Evolutionary conservation across 2,113 vertebrate genomes (phyloP), one percentile per base, ranked within the genome.

Genomic region (Daphoenositta chrysoptera): DNA sequence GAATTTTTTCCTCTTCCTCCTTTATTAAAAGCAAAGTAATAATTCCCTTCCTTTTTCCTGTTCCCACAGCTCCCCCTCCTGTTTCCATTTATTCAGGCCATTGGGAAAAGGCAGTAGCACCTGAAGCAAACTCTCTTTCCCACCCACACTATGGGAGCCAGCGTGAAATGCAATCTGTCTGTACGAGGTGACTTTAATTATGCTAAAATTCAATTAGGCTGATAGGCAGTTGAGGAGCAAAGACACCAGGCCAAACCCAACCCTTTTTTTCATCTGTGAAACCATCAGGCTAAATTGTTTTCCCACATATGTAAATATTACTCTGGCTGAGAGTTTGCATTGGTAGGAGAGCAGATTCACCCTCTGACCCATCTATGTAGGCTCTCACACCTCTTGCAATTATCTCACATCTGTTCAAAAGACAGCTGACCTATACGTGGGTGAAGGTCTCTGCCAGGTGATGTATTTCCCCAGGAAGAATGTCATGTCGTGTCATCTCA

Each of bases 61-160:
- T 73, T 96, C 78, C 94, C 84, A 96, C 65, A 96, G 93, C 95
- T 95, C 94, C 91, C 94, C 91, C 89, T 97, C 87, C 58, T 0
- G 78, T 95, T 96, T 72, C 50, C 23, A 45, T 80, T 35, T 80
- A 18, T 24, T 79, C 61, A 83, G 78, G 35, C 53, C 78, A 45
- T 13, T 69, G 70, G 70, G 58, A 89, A 95, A 91, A 93, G 23
- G 15, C 83, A 83, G 10, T 2, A n/a, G 12, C 58, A 94, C 58
- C 89, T 66, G 84, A 80, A 80, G 50, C 21, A 78, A 54, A 39
- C 47, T 76, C 50, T 10, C 30, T 58, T 90, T 50, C 54, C 30
- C 28, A 83, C 27, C 37, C 64, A 40, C 69, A 30, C 20, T 33
- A 30, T 4, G 16, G 54, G 66, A 93, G 14, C 28, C 48, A 50